phyloP scores from a whole-genome alignment of 2,888 invertebrate species.

The Pseudococcus longispinus region DNA sequence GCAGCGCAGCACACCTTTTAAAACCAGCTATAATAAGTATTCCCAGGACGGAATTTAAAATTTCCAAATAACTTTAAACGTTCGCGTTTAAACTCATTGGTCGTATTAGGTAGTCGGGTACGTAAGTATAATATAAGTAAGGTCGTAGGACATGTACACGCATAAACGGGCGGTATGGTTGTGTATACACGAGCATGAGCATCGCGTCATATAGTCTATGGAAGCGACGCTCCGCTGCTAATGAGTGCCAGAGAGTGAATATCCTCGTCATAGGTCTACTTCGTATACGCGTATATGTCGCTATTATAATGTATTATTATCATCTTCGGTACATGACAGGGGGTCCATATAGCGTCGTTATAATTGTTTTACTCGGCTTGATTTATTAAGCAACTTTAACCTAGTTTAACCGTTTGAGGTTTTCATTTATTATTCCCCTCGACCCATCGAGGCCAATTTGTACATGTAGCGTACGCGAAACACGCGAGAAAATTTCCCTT shows the following conservation, averaged over 20 bases:
- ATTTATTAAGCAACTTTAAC: constrained; percentile 31
- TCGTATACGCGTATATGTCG: not conserved
- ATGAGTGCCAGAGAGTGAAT: constrained; percentile 15
- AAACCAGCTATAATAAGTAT: not conserved
- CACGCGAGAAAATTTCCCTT: constrained; percentile 14
- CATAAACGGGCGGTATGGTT: not conserved
- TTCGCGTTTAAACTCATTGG: not conserved
- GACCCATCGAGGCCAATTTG: not conserved
- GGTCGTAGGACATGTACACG: not conserved
- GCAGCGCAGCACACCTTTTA: not conserved
- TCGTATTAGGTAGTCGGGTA: not conserved
- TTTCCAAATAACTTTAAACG: constrained; percentile 6
- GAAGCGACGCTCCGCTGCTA: not conserved
- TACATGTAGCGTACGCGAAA: not conserved
- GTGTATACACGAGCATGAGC: not conserved
- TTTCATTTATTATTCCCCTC: constrained; percentile 17
- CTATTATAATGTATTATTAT: constrained; percentile 34
- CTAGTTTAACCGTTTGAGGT: constrained; percentile 34
- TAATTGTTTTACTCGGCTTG: constrained; percentile 28
- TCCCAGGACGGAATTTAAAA: not conserved
- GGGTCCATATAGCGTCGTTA: constrained; percentile 31
- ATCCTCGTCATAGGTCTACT: not conserved
- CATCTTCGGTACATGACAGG: constrained; percentile 34
- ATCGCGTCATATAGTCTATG: not conserved
- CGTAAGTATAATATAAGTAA: not conserved